Evolutionary conservation across 2,888 invertebrate genomes (phyloP), one percentile per base, ranked within the genome.

Genomic region (Theodoxus fluviatilis): DNA sequence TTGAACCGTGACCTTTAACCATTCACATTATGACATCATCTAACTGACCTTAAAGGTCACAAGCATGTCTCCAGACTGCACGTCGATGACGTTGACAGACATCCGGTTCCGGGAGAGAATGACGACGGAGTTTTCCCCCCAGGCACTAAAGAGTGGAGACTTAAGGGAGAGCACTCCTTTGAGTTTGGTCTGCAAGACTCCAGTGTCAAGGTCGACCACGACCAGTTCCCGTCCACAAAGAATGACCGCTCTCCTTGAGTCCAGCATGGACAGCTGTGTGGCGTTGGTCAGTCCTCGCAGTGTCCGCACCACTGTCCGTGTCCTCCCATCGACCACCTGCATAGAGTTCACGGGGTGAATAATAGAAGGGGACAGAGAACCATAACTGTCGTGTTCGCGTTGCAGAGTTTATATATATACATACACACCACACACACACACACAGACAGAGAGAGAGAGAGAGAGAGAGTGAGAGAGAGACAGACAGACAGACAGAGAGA

Each of bases 91-190:
- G 88, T 94, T 94, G 76, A 94, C 94, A 83, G 94, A 94, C 94
- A 94, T 94, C 81, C 94, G 89, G 89, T 95, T 95, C 71, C 95
- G 89, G 7, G 94, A 93, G 47, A 95, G 89, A 3, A 94, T 92
- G 40, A 95, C 94, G 74, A 93, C 88, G 84, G 94, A 94, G 67
- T 91, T 91, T 67, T 91, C 88, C 88, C 94, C 93, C 85, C 94
- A 94, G 12, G 94, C 90, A 0, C 94, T 94, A 87, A 93, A 95
- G 86, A 91, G 94, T 71, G 95, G 94, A 94, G 94, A 94, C 87
- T 94, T 94, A 86, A 95, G 94, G 89, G 95, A 95, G 94, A 95
- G 94, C 37, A 95, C 93, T 52, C 87, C 87, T 83, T 94, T 93
- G 61, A 94, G 87, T 52, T 93, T 92, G 15, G 92, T 92, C 80